A percentile compares a stretch with the other conserved stretches of the same genome.
Evolutionary conservation across 1,140 invertebrate genomes (phyloP).

Genomic region (Sycophaga agraensis): DNA sequence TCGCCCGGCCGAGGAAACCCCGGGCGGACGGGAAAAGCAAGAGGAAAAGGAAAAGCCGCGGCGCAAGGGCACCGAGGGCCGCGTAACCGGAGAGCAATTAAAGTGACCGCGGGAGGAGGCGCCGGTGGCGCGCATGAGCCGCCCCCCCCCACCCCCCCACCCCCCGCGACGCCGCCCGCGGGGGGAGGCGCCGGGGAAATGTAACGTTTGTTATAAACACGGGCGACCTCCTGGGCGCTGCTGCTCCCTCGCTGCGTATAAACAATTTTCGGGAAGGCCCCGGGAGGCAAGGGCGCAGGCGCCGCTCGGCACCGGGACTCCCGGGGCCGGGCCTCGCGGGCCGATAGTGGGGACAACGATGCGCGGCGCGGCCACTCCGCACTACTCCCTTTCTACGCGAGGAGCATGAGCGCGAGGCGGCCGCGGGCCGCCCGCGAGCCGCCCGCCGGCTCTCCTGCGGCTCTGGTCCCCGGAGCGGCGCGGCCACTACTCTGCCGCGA

Average conservation of each 20-base stretch:
- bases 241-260: conserved; percentile 29
- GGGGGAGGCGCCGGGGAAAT: conserved; percentile 11
- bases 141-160: no score
- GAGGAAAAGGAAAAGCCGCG: not conserved
- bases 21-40: not conserved
- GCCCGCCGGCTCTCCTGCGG: no score
- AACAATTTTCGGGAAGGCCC: conserved; percentile 22
- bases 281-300: no score
- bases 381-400: conserved; percentile 56
- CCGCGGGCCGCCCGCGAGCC: no score
- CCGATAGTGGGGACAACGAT: conserved; percentile 53
- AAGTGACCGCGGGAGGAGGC: not conserved
- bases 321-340: conserved; percentile 34
- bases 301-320: no score
- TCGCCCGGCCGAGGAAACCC: no score
- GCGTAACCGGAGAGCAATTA: no score
- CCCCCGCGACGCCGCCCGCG: not conserved
- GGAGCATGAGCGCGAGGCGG: conserved; percentile 45
- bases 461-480: no score
- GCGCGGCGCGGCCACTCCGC: conserved; percentile 58
- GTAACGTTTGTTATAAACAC: conserved; percentile 31
- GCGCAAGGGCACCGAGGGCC: not conserved
- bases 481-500: no score
- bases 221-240: conserved; percentile 25
- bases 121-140: no score